Base-by-base conservation (phyloP, 2,888 invertebrate genomes). In the Sisyra terminalis region DNA sequence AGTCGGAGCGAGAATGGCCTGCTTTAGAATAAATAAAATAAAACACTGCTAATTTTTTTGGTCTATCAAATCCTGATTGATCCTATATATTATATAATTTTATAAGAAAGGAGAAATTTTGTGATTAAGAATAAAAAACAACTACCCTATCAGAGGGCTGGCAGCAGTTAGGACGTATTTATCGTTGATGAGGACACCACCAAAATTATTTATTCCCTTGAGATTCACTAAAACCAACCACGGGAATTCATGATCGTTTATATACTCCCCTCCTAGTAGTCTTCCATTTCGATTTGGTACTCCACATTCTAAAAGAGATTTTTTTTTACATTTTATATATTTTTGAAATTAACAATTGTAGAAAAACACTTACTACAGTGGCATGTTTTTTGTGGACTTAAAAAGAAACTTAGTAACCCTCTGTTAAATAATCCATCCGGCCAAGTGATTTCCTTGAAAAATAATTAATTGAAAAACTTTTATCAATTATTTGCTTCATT, bases 141-240 rank as follows among this genome's bases (percentile, higher is more conserved):
- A n/a, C n/a, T 40, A 73, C 71, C 66, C 64, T 40, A 66, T 51
- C 3, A 74, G 49, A 46, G 60, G 62, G 29, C 66, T 65, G 1
- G 73, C 71, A 5, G 71, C 63, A 10, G 73, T 72, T 24, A 75
- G 47, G 5, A 75, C 58, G 50, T 73, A 73, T 51, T 63, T 64
- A 53, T 73, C 69, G 46, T 71, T 72, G 48, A 75, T 69, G 40
- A 75, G 51, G 14, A 68, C 63, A 5, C 70, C 73, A 31, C 64
- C 61, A 15, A 67, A 49, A 10, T 56, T 52, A 2, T 49, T 48
- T 9, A 49, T 49, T 2, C 61, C 61, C 41, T 58, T 59, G 14
- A 66, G 54, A 46, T 65, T 61, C 44, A 73, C 55, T 29, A 63
- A 55, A 2, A 64, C 67, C 16, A 72, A 56, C 73, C 73, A 73